Evolutionary conservation across 1,140 invertebrate species (phyloP).

Genomic region (Drosophila lowei): DNA sequence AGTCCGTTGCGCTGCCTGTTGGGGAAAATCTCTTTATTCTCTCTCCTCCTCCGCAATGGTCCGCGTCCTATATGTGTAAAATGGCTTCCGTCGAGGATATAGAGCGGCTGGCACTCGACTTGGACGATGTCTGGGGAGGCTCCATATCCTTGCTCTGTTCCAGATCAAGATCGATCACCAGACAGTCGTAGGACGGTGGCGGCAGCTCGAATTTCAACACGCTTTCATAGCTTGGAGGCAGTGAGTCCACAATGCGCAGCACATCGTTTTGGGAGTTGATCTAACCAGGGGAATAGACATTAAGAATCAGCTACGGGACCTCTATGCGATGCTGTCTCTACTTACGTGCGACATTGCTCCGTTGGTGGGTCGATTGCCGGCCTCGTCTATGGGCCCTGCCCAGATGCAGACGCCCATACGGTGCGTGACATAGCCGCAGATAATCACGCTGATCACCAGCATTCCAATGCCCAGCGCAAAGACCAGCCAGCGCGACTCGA

Average conservation of each 20-base stretch:
- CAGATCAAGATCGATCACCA: constrained; percentile 74
- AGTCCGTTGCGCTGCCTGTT: constrained; percentile 34
- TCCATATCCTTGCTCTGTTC: constrained; percentile 65
- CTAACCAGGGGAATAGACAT: constrained; percentile 21
- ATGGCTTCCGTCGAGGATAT: constrained; percentile 34
- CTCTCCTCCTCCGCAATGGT: constrained; percentile 25
- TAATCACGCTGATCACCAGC: constrained; percentile 77
- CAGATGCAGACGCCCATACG: constrained; percentile 82
- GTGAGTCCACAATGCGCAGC: constrained; percentile 74
- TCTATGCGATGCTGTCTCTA: background rate
- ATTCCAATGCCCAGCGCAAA: constrained; percentile 78
- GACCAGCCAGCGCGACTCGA: constrained; percentile 73
- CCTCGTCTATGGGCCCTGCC: constrained; percentile 79
- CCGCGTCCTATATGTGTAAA: constrained; percentile 54
- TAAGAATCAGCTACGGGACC: background rate
- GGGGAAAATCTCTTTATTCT: constrained; percentile 58
- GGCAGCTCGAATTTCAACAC: constrained; percentile 78
- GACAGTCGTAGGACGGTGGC: constrained; percentile 75
- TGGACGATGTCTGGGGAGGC: constrained; percentile 48
- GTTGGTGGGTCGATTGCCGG: constrained; percentile 65
- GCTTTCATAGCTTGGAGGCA: constrained; percentile 80
- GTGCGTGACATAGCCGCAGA: constrained; percentile 81
- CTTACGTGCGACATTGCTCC: constrained; percentile 67
- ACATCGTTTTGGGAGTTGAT: constrained; percentile 83
- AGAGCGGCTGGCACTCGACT: constrained; percentile 31